Base-by-base conservation (phyloP, 2,113 vertebrate genomes). In the Gallinago paraguaiae region DNA sequence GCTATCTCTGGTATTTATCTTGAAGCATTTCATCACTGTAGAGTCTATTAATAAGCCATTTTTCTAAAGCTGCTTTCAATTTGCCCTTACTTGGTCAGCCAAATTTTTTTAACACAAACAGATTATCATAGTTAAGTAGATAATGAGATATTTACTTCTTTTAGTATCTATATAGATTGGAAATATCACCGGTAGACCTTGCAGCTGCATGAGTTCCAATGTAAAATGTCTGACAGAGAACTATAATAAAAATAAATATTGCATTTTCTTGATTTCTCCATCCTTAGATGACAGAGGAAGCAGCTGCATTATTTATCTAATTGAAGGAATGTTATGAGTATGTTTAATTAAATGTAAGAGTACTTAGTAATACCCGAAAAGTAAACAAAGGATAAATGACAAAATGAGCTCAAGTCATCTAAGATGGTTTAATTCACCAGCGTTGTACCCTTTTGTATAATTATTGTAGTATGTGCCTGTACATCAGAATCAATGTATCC, bases 271-370 rank as follows among this genome's bases (percentile, higher is more conserved):
- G 74, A 81, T 89, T 91, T 93, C 57, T 74, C 48, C 41, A 48
- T 84, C 59, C 53, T 86, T 83, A 46, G 68, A 43, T 54, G 91
- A 61, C 9, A 18, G 61, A 84, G 81, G 69, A 91, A 84, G 67
- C 54, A 93, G 74, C 83, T 91, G 77, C 83, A 87, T 96, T 96
- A 96, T 96, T 96, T 93, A 93, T 89, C 88, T 96, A 95, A 94
- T 95, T 86, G 91, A 92, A 84, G 50, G 71, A 89, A 72, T 35
- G 57, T 86, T 94, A 41, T 1, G 4, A 84, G 37, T 84, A 57
- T 89, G 72, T 86, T 94, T 94, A 94, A 95, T 92, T 96, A 93
- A 95, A 89, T 87, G 61, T 46, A 89, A 37, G 23, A 71, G 28
- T 92, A 84, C 65, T 78, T 89, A 89, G 57, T 87, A 92, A 74